Conservation (phyloP, 2,888 invertebrate species). For the Poecilobothrus nobilitatus region DNA sequence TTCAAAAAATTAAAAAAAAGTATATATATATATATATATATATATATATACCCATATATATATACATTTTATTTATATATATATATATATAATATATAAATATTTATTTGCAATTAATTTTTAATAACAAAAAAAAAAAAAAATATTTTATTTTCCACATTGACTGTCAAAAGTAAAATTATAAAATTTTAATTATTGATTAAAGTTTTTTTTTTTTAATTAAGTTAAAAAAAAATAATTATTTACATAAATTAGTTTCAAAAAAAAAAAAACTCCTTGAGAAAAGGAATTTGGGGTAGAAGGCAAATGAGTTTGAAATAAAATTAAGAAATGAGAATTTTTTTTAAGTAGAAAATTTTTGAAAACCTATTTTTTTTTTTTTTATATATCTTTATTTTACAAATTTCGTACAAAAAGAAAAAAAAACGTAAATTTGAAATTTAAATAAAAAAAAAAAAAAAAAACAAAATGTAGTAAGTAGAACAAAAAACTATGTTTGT, state of each 20-base stretch:
- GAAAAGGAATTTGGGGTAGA: constrained; percentile 2
- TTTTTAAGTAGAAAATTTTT: neutral
- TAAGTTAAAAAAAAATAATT: neutral
- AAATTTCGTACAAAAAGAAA: too few relatives aligned
- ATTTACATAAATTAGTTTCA: neutral
- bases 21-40: too few relatives aligned
- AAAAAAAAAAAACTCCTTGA: neutral
- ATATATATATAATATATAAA: neutral
- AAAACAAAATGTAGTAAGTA: neutral
- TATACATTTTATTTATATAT: too few relatives aligned
- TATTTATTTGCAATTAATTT: neutral
- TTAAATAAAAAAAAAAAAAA: too few relatives aligned
- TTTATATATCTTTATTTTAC: neutral
- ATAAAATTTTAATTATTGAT: neutral
- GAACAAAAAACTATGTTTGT: neutral
- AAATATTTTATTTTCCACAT: constrained; percentile 4
- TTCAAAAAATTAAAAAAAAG: too few relatives aligned
- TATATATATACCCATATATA: too few relatives aligned
- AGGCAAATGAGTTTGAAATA: constrained; percentile 1
- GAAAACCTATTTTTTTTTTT: neutral
- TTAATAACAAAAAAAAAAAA: neutral
- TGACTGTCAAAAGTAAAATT: constrained; percentile 2
- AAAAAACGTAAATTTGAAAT: too few relatives aligned
- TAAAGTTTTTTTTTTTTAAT: neutral
- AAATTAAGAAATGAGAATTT: neutral